Base-by-base conservation (phyloP, 2,888 invertebrate species). In the Seira musarum region DNA sequence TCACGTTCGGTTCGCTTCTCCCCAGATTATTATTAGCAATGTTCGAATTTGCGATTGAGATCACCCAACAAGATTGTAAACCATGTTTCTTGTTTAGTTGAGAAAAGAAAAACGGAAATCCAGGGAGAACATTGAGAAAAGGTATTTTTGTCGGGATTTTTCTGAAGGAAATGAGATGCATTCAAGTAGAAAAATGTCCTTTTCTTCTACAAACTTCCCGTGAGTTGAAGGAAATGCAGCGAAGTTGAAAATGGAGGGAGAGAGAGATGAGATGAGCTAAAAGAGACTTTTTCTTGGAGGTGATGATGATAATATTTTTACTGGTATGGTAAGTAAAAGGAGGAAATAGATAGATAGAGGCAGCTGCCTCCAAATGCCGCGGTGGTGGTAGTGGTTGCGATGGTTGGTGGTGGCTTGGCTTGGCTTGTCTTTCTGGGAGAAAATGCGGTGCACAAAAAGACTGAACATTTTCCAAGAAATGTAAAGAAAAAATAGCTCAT, bases 81-180 rank as follows among this genome's bases (percentile, higher is more conserved):
- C 6, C 40, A 13, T 40, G 40, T 40, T 40, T 6, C 40, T 40
- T 40, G 40, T 13, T 40, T 13, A 63, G 71, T n/a, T n/a, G 40
- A 65, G 49, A 19, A 63, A 63, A 53, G 25, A 25, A 19, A 21
- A 30, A 35, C 25, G 63, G 67, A 63, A 53, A 22, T 19, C 19
- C 49, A 53, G 61, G 8, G 70, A 61, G 53, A 77, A 61, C 46
- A 64, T 49, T 49, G 35, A 64, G 49, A 60, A 35, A 77, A 78
- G 78, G 78, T 78, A 78, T 78, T 78, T n/a, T 79, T 73, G 79
- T 73, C 68, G 79, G 79, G 68, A 57, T 71, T 67, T 76, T 40
- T 76, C 68, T 46, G 24, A 69, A 73, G 79, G 79, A 79, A 79
- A 79, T 79, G 79, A 79, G 79, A 73, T 69, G 73, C 57, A 73